Percentiles rank a stretch among this genome's conserved stretches.
Evolutionary conservation across 2,888 invertebrate genomes (phyloP).

Genomic region (Sarcophaga caerulescens): DNA sequence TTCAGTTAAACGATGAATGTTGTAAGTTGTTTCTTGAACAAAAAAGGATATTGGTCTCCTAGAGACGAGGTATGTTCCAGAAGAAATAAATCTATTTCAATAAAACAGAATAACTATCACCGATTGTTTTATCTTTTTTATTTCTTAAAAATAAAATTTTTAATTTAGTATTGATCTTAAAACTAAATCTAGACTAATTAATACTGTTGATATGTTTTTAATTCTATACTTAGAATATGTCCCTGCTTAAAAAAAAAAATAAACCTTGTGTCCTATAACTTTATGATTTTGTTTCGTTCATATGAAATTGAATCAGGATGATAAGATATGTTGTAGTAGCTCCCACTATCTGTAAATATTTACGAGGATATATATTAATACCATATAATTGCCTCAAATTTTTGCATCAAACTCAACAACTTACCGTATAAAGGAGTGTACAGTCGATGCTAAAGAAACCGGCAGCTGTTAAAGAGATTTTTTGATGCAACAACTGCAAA

Average conservation of each 20-base stretch:
- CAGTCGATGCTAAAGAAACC: slow-evolving; percentile 82
- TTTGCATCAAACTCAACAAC: slow-evolving; percentile 44
- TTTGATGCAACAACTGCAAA: slow-evolving; percentile 81
- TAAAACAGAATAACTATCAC: too few relatives aligned
- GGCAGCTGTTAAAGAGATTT: slow-evolving; percentile 81
- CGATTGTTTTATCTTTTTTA: too few relatives aligned
- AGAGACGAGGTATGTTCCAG: too few relatives aligned
- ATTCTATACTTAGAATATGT: background rate
- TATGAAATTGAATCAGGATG: slow-evolving; percentile 81
- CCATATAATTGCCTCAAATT: background rate
- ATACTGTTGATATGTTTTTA: too few relatives aligned
- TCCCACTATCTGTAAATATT: slow-evolving; percentile 78
- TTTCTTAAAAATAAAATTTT: too few relatives aligned
- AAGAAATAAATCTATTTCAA: too few relatives aligned
- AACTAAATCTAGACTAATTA: too few relatives aligned
- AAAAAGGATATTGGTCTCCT: too few relatives aligned
- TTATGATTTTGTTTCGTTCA: slow-evolving; percentile 69
- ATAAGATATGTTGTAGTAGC: slow-evolving; percentile 81
- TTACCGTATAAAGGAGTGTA: slow-evolving; percentile 81
- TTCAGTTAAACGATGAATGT: too few relatives aligned
- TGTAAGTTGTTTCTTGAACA: too few relatives aligned
- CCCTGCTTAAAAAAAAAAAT: background rate
- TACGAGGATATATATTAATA: background rate
- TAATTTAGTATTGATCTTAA: too few relatives aligned
- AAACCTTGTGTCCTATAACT: too few relatives aligned